These are phyloP conservation scores for Lipotes vexillifer DNA, from an alignment of 2,113 vertebrate genomes.

Conservation along the genomic window DNA sequence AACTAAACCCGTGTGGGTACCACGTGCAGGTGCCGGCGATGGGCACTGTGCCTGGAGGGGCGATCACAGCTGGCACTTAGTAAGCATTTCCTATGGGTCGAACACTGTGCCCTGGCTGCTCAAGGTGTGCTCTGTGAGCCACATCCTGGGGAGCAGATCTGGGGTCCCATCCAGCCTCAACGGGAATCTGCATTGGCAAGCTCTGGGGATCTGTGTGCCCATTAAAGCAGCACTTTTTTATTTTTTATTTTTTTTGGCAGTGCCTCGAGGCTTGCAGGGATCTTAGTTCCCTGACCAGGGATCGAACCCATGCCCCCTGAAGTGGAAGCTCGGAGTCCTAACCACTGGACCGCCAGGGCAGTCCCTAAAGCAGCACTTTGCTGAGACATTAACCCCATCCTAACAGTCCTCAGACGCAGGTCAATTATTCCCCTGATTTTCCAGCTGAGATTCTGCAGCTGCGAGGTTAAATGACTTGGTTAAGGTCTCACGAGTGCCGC, in stretches of 20 bases:
- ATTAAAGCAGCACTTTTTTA: no score
- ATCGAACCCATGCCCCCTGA: background rate
- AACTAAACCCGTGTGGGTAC: accelerated
- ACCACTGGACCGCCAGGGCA: background rate
- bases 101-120: accelerated
- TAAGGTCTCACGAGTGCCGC: background rate
- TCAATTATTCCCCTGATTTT: background rate
- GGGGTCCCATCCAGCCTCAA: background rate
- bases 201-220: background rate
- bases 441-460: background rate
- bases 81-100: background rate
- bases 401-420: background rate
- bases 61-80: background rate
- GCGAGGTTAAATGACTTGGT: background rate
- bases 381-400: background rate
- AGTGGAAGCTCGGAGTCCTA: background rate
- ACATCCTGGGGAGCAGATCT: background rate
- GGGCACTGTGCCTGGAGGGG: accelerated
- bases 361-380: background rate
- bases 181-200: background rate
- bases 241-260: no score
- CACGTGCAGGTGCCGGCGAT: accelerated
- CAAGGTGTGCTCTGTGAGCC: background rate
- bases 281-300: background rate
- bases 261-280: no score